Evolutionary conservation across 2,888 invertebrate genomes (phyloP), one percentile per base, ranked within the genome.

Genomic region (Amiota mariae): DNA sequence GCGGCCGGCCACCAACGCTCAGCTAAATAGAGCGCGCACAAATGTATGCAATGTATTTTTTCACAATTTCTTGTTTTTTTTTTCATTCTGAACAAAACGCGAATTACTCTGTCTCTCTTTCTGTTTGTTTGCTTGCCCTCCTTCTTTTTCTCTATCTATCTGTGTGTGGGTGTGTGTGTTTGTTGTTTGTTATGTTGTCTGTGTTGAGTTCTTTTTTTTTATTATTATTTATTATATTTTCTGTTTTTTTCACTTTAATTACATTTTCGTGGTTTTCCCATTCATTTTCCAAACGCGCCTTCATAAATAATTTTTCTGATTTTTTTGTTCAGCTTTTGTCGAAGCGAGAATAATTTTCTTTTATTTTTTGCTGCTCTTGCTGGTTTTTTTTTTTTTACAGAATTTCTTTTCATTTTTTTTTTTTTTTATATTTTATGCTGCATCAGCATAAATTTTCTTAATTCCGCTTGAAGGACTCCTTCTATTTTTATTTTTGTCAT

Each of bases 251-350:
- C 73, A 75, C 78, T 84, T 83, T 85, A 84, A 84, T 84, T 84
- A 85, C 86, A 85, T 87, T 87, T 87, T 82, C 78, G 85, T 79
- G 87, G 86, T 72, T 82, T 85, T 79, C 24, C 36, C 67, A 68
- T 20, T 51, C 77, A 77, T 81, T 82, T 78, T 79, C 68, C 20
- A 61, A 67, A 20, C 59, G 24, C 59, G 74, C 82, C 82, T 86
- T 86, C 86, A 83, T 85, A 82, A 86, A 77, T 77, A 80, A 56
- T 72, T 70, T 71, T 64, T 70, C 67, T 10, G 59, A 8, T 59
- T 59, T 47, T 48, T 54, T 59, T 18, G 66, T 70, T 67, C 36
- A 70, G 13, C 24, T 61, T 49, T 56, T 74, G 75, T 74, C 72
- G 72, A 36, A 54, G n/a, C 12, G n/a, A 54, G n/a, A 54, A 54